These are phyloP conservation scores for Siniperca chuatsi DNA, from an alignment of 2,113 vertebrate genomes.

Conservation along the genomic window DNA sequence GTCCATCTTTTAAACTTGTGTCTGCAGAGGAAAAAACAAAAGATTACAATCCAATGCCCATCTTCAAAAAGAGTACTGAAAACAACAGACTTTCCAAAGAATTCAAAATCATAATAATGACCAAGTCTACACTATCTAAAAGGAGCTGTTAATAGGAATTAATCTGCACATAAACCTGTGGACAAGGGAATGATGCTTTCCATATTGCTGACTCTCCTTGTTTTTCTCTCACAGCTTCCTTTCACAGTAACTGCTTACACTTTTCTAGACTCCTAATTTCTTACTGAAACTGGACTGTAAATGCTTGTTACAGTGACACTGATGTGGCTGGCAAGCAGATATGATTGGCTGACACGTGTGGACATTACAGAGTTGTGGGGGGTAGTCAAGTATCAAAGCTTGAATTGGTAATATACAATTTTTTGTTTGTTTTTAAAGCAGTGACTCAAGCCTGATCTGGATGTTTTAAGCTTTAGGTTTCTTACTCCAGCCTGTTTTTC, in stretches of 20 bases:
- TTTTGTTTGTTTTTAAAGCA: not conserved
- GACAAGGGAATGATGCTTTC: not conserved
- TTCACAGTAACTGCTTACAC: not conserved
- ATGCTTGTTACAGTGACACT: not conserved
- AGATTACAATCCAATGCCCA: not conserved
- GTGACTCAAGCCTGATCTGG: not conserved
- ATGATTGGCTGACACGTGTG: not conserved
- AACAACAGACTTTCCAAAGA: not conserved
- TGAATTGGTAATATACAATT: not conserved
- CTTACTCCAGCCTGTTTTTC: not conserved
- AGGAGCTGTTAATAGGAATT: not conserved
- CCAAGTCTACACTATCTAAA: not conserved
- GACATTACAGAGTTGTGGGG: not conserved
- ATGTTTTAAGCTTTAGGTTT: not conserved
- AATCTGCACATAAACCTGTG: not conserved
- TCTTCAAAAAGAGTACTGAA: not conserved
- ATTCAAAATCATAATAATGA: not conserved
- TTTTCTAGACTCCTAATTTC: not conserved
- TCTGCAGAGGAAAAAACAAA: conserved; percentile 79
- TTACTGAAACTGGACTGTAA: not conserved
- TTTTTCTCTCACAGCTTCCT: not conserved
- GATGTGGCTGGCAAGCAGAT: not conserved
- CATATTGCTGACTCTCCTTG: not conserved
- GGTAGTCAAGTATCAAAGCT: not conserved
- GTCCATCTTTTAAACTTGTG: conserved; percentile 98